Evolutionary conservation across 2,888 invertebrate species (phyloP), one percentile per base, ranked within the genome.

Genomic region (Acleris emargana): DNA sequence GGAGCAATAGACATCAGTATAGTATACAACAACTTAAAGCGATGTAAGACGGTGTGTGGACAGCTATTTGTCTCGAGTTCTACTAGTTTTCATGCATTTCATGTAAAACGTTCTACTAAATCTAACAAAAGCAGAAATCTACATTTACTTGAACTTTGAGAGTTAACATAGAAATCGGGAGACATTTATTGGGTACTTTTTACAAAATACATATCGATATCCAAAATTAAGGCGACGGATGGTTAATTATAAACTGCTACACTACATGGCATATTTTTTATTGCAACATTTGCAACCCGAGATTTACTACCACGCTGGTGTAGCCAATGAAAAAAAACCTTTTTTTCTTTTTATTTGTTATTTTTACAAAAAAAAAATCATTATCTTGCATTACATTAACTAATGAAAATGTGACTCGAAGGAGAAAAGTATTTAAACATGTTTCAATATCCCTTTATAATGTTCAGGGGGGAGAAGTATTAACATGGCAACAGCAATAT

Each of bases 21-120:
- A 61, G 55, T 57, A 57, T 60, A 60, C 54, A 64, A 38, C 38
- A 38, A 38, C 38, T 38, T 38, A 38, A 59, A 55, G 64, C 64
- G 53, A 64, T 64, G 64, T 47, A 43, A 45, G 25, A 42, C 52
- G 1, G 13, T 38, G 51, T 64, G 64, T 60, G 58, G 62, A 9
- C 62, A 62, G 38, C 22, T n/a, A 45, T 45, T 6, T 43, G 11
- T 45, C 45, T 16, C 6, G 2, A 45, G n/a, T 45, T 45, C 45
- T 45, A 45, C 45, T n/a, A 17, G 32, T 28, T 2, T 43, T 38
- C 32, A 13, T 38, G 5, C 3, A 13, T 32, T 32, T 32, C 32
- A 32, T 32, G 38, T 13, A 38, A 45, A 45, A 17, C 16, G 7
- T 45, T 45, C 45, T 17, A n/a, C 45, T 7, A 45, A 45, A 17